Base-by-base conservation (phyloP, 2,888 invertebrate species). In the Lepidocyrtoides sp. region DNA sequence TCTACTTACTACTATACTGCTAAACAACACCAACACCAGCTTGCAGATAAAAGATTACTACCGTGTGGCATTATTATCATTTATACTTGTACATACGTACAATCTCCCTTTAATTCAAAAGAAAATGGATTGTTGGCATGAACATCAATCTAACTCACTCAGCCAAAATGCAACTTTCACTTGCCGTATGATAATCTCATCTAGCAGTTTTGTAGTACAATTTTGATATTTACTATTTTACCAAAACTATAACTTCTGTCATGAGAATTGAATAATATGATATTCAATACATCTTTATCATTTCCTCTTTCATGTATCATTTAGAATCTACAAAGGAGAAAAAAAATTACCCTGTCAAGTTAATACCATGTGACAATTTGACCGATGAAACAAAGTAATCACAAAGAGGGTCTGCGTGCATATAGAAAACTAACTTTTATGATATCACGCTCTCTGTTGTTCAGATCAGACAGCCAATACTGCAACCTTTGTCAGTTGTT, bases 71-170 rank as follows among this genome's bases (percentile, higher is more conserved):
- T 69, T 36, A 63, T n/a, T 17, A 17, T n/a, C n/a, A n/a, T n/a
- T n/a, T n/a, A n/a, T n/a, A n/a, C n/a, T n/a, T n/a, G n/a, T n/a
- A n/a, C n/a, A n/a, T n/a, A n/a, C n/a, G n/a, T n/a, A n/a, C n/a
- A n/a, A n/a, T n/a, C n/a, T n/a, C 54, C n/a, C n/a, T 36, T 14
- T 20, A 29, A 17, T 57, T 26, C 26, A 41, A 54, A 75, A 75
- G 44, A 84, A 89, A 89, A 89, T 89, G 83, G 89, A 89, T 84
- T 89, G 77, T 54, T 83, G 89, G 84, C 83, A 84, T 83, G 89
- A 89, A 44, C 83, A 89, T 89, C 89, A 29, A 83, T 83, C 54
- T 72, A 57, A 77, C 36, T 36, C 36, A n/a, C 51, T 69, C 69
- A 26, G 26, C 60, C 36, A 60, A 26, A 75, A 48, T 36, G 7